Evolutionary conservation across 92 coral and sea anemone species (phyloP).

Genomic region (Pocillopora meandrina): DNA sequence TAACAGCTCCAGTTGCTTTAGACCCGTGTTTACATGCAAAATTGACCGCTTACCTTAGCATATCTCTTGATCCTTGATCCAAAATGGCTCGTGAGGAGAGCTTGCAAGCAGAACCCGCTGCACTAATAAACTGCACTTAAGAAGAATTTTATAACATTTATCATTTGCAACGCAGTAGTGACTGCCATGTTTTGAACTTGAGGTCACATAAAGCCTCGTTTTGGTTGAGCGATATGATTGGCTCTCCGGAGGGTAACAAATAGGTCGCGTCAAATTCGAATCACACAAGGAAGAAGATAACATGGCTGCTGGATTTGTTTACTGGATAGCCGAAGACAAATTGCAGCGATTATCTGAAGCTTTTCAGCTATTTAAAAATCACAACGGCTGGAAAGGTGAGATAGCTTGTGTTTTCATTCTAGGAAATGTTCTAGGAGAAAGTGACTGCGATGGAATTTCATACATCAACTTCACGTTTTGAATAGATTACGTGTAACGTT

Average conservation of each 20-base stretch:
- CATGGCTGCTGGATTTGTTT: constrained; percentile 39
- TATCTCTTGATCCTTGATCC: too few relatives aligned
- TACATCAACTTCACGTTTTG: not conserved
- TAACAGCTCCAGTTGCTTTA: too few relatives aligned
- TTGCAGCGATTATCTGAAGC: constrained; percentile 5
- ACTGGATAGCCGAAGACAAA: constrained; percentile 28
- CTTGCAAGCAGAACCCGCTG: too few relatives aligned
- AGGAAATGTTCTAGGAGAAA: not conserved
- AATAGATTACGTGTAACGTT: too few relatives aligned
- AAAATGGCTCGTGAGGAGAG: too few relatives aligned
- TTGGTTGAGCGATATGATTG: constrained; percentile 41
- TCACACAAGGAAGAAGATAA: constrained; percentile 13
- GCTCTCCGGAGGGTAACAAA: not conserved
- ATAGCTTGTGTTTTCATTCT: not conserved
- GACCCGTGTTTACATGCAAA: too few relatives aligned
- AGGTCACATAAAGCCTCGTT: constrained; percentile 3
- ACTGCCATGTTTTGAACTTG: constrained; percentile 42
- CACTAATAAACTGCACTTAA: too few relatives aligned
- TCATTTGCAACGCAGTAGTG: too few relatives aligned
- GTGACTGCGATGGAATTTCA: not conserved
- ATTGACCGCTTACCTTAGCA: too few relatives aligned
- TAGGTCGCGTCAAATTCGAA: constrained; percentile 43
- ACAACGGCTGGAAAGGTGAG: constrained; percentile 41
- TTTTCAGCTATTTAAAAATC: constrained; percentile 16
- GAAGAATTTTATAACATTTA: too few relatives aligned